Evolutionary conservation across 2,888 invertebrate genomes (phyloP).

Genomic region (Cordilura impudica): DNA sequence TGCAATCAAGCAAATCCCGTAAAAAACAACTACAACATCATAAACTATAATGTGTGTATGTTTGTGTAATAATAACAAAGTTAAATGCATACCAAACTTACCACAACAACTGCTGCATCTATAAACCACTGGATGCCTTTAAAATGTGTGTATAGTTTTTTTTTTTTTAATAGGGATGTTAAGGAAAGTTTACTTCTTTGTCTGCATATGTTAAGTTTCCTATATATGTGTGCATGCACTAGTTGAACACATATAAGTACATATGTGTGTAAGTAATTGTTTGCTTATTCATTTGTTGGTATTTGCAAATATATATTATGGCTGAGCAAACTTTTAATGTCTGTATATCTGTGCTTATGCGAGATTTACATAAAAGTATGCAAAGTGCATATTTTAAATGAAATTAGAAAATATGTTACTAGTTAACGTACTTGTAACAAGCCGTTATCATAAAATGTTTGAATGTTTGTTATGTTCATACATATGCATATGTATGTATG

Average conservation of each 20-base stretch:
- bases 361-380: constrained; percentile 20
- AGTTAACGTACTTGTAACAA: constrained; percentile 45
- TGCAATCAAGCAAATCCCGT: constrained; percentile 61
- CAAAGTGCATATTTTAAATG: constrained; percentile 16
- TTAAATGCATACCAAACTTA: constrained; percentile 54
- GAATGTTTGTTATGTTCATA: neutral
- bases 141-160: too few relatives aligned
- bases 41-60: neutral
- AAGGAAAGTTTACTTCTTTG: neutral
- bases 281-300: constrained; percentile 8
- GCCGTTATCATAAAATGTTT: constrained; percentile 37
- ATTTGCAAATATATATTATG: neutral
- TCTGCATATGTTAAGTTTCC: neutral
- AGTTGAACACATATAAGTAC: neutral
- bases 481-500: neutral
- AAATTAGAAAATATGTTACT: neutral
- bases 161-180: neutral
- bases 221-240: neutral
- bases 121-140: constrained; percentile 21
- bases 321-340: neutral
- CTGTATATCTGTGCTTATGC: neutral
- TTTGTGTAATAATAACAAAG: constrained; percentile 20
- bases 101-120: constrained; percentile 52
- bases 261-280: constrained; percentile 22
- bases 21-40: constrained; percentile 23